These are phyloP conservation scores for Syritta pipiens DNA, from an alignment of 2,888 invertebrate species.

Conservation along the genomic window DNA sequence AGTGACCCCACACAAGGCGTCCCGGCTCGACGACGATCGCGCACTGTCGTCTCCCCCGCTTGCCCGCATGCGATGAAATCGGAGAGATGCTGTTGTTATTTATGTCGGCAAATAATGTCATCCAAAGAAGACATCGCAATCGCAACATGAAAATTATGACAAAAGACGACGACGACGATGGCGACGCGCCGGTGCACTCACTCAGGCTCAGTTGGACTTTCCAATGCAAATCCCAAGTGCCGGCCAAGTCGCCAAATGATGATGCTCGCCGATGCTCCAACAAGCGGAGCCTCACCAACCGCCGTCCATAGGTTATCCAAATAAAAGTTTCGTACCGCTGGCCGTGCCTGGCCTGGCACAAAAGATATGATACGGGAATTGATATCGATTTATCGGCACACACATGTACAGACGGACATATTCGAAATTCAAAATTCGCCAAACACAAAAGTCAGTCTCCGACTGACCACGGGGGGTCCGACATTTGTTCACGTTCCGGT, in stretches of 20 bases:
- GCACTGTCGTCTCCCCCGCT: constrained; percentile 58
- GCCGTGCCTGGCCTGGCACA: constrained; percentile 10
- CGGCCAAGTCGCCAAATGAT: constrained; percentile 33
- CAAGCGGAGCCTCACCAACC: constrained; percentile 36
- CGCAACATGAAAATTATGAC: constrained; percentile 68
- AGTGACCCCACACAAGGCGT: constrained; percentile 63
- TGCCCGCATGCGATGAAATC: constrained; percentile 41
- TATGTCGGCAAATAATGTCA: constrained; percentile 70
- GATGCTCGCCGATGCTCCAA: constrained; percentile 44
- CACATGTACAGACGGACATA: constrained; percentile 40
- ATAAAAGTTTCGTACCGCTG: constrained; percentile 48
- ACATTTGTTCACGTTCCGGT: constrained; percentile 68
- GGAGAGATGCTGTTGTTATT: constrained; percentile 62
- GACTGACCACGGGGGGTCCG: constrained; percentile 62
- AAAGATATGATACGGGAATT: constrained; percentile 65
- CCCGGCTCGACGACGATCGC: constrained; percentile 32
- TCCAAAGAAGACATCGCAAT: constrained; percentile 68
- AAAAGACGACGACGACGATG: constrained; percentile 39
- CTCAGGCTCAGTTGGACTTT: constrained; percentile 28
- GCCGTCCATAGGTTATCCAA: constrained; percentile 47
- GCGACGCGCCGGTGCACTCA: constrained; percentile 8
- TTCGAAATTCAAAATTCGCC: too few relatives aligned
- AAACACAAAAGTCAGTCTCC: constrained; percentile 58
- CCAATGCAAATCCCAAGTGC: constrained; percentile 58
- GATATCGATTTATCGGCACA: constrained; percentile 66